Evolutionary conservation across 2,888 invertebrate species (phyloP), one percentile per base, ranked within the genome.

Genomic region (Cyrtodaria siliqua): DNA sequence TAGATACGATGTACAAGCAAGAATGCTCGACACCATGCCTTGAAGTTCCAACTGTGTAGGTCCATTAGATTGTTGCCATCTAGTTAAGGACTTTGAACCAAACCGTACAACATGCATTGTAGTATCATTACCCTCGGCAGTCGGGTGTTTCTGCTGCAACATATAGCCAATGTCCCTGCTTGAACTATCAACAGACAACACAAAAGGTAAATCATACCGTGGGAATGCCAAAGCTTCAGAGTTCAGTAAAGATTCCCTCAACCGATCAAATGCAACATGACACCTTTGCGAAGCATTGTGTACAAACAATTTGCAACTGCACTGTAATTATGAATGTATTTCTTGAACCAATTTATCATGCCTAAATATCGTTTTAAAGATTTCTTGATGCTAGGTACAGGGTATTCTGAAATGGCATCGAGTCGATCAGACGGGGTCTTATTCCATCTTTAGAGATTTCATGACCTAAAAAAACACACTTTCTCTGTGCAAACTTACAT

Each of bases 271-370:
- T 42, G 63, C 59, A 3, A 38, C 12, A 9, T 67, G 16, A 33
- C 16, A 29, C 44, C 33, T 44, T 72, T 75, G 29, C 60, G 67
- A 18, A 71, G 42, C 4, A 77, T 53, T 55, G 47, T n/a, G 33
- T 56, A 67, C 8, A 69, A 38, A n/a, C 74, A 67, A 26, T 20
- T 20, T 12, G 74, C 79, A 55, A 74, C 40, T 33, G 62, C 53
- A 67, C 64, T 67, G 52, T 56, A 79, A 47, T 67, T 70, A 2
- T 59, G 63, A 40, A 82, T 79, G 26, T 60, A 83, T 33, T 81
- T 81, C 23, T 74, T 49, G 29, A 82, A 79, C 82, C 79, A 82
- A 47, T 83, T 79, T 24, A 82, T 75, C 18, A 79, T 33, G n/a
- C 82, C 82, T 6, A 78, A 23, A 38, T 55, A 47, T 26, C 75